Conservation (phyloP, 2,113 vertebrate genomes). For the Archocentrus centrarchus region DNA sequence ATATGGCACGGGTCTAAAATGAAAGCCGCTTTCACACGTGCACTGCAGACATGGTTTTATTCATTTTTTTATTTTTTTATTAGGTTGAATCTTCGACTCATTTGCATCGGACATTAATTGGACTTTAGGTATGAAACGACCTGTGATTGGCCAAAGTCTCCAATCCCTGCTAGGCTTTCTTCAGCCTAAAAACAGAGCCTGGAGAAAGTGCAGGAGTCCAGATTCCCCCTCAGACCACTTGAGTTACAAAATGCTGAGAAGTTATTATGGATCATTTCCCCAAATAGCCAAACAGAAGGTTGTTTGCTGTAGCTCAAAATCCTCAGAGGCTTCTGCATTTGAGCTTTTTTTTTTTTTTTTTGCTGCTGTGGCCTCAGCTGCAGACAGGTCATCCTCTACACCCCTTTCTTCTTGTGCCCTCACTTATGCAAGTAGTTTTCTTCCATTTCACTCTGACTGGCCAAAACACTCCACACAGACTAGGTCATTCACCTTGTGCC, state of each 20-base stretch:
- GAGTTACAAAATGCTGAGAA: no score
- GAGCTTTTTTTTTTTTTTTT: background rate
- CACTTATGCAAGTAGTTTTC: constrained; percentile 57
- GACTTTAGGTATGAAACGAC: background rate
- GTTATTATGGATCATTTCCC: background rate
- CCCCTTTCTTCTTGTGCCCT: constrained; percentile 15
- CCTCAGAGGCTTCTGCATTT: background rate
- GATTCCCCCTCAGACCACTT: background rate
- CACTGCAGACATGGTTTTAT: background rate
- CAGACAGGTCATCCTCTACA: constrained; percentile 38
- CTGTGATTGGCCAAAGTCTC: background rate
- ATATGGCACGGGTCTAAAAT: constrained; percentile 8
- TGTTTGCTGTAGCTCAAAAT: background rate
- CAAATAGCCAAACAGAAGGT: background rate
- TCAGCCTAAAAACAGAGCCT: background rate
- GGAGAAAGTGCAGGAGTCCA: background rate
- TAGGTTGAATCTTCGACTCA: background rate
- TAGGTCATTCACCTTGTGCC: constrained; percentile 81
- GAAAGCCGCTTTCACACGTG: background rate
- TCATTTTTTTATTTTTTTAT: background rate
- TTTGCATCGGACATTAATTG: background rate
- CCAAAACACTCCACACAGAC: constrained; percentile 63
- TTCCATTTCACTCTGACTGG: constrained; percentile 32
- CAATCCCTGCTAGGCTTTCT: background rate
- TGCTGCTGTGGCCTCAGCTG: constrained; percentile 24